Conservation (phyloP, 1,140 invertebrate species). For the Microplitis mediator region DNA sequence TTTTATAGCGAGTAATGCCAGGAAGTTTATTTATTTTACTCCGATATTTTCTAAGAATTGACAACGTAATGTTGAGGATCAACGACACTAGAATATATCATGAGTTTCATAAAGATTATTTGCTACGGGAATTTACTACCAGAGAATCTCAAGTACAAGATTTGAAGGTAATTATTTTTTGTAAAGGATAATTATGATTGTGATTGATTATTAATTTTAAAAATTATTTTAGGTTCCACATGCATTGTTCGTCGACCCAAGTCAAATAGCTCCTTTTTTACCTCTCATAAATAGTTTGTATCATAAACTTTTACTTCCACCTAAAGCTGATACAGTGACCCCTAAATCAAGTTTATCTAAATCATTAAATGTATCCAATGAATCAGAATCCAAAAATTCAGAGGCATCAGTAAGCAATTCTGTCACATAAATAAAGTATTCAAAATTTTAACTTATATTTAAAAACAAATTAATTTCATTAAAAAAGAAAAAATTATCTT, state of each 20-base stretch:
- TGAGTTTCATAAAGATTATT: slow-evolving; percentile 75
- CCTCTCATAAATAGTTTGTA: slow-evolving; percentile 56
- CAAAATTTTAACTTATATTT: slow-evolving; percentile 7
- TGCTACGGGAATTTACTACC: slow-evolving; percentile 78
- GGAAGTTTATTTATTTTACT: slow-evolving; percentile 89
- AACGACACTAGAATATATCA: slow-evolving; percentile 93
- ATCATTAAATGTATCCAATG: neutral
- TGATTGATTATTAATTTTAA: slow-evolving; percentile 8
- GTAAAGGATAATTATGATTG: neutral
- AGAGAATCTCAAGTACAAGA: slow-evolving; percentile 74
- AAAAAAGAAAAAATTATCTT: no score
- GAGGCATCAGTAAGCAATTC: slow-evolving; percentile 30
- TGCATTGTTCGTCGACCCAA: slow-evolving; percentile 63
- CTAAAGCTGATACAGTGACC: slow-evolving; percentile 23
- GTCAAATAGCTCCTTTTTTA: slow-evolving; percentile 64
- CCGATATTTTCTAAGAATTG: slow-evolving; percentile 92
- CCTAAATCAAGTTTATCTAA: neutral
- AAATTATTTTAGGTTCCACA: slow-evolving; percentile 55
- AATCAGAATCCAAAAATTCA: slow-evolving; percentile 7
- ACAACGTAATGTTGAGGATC: slow-evolving; percentile 86
- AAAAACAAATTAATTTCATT: neutral
- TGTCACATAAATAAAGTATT: slow-evolving; percentile 36
- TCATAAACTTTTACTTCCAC: slow-evolving; percentile 57
- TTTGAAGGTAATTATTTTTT: slow-evolving; percentile 55
- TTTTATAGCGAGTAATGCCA: slow-evolving; percentile 91